Conservation (phyloP, 2,113 vertebrate genomes). For the Holacanthus passer region DNA sequence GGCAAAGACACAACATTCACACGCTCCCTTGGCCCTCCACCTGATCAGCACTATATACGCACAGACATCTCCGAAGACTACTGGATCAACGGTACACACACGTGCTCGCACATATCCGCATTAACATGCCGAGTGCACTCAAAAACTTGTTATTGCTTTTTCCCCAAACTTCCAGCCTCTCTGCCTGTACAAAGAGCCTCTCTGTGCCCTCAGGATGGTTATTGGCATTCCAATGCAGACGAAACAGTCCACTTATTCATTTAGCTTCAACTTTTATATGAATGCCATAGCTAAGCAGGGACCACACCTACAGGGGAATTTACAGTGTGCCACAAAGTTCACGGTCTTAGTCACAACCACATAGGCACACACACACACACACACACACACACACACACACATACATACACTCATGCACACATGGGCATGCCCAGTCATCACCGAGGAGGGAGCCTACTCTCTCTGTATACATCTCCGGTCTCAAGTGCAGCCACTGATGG, state of each 20-base stretch:
- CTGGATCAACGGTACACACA: slow-evolving; percentile 93
- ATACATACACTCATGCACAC: not conserved
- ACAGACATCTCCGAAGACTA: slow-evolving; percentile 97
- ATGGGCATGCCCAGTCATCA: slow-evolving; percentile 29
- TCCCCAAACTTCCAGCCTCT: slow-evolving; percentile 46
- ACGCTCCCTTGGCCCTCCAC: slow-evolving; percentile 92
- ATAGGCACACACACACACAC: not conserved
- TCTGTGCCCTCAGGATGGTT: slow-evolving; percentile 69
- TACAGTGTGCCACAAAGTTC: slow-evolving; percentile 75
- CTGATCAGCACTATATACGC: slow-evolving; percentile 95
- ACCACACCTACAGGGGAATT: slow-evolving; percentile 75
- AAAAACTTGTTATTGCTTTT: slow-evolving; percentile 61
- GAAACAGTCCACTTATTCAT: slow-evolving; percentile 79
- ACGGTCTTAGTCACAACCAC: slow-evolving; percentile 34
- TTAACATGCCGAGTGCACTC: slow-evolving; percentile 49
- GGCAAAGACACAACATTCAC: slow-evolving; percentile 96
- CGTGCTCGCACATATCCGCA: slow-evolving; percentile 59
- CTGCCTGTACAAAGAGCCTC: slow-evolving; percentile 64
- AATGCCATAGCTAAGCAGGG: slow-evolving; percentile 59
- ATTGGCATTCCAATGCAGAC: slow-evolving; percentile 75
- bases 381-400: not conserved
- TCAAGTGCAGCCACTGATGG: slow-evolving; percentile 52
- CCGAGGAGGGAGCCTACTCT: slow-evolving; percentile 17
- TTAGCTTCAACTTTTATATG: slow-evolving; percentile 75
- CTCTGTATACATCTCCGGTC: slow-evolving; percentile 52